Percentiles rank a stretch among this genome's conserved stretches.
phyloP scores from a whole-genome alignment of 2,797 vertebrate genomes.

The Lithobates pipiens region DNA sequence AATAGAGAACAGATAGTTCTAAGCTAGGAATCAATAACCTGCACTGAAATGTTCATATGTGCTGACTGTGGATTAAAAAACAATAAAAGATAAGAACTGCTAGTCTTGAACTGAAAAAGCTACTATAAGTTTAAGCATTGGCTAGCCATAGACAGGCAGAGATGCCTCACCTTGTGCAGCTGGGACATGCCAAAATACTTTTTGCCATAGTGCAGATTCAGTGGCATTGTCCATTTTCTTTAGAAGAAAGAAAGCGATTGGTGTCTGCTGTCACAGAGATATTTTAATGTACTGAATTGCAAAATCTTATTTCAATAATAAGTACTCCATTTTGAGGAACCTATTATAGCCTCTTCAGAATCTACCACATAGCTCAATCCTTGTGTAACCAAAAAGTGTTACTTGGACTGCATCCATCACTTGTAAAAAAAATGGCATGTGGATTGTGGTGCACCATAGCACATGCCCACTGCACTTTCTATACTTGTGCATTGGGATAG shows the following conservation, averaged over 20 bases:
- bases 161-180: not conserved
- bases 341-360: too few relatives aligned
- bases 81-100: not conserved
- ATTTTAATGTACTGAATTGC: not conserved
- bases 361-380: too few relatives aligned
- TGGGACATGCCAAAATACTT: not conserved
- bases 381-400: not conserved
- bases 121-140: not conserved
- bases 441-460: too few relatives aligned
- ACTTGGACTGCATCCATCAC: too few relatives aligned
- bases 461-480: too few relatives aligned
- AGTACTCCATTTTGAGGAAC: too few relatives aligned
- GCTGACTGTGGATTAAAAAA: slow-evolving; percentile 4
- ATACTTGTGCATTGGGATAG: too few relatives aligned
- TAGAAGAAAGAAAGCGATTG: not conserved
- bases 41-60: not conserved
- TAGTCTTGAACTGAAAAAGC: not conserved
- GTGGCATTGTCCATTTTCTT: not conserved
- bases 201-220: not conserved
- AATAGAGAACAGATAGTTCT: slow-evolving; percentile 58
- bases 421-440: too few relatives aligned
- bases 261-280: not conserved
- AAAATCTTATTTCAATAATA: too few relatives aligned
- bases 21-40: slow-evolving; percentile 23
- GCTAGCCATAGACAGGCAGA: not conserved